Percentiles rank a stretch among this genome's conserved stretches.
Evolutionary conservation across 2,888 invertebrate genomes (phyloP).

Genomic region (Therioaphis trifolii): DNA sequence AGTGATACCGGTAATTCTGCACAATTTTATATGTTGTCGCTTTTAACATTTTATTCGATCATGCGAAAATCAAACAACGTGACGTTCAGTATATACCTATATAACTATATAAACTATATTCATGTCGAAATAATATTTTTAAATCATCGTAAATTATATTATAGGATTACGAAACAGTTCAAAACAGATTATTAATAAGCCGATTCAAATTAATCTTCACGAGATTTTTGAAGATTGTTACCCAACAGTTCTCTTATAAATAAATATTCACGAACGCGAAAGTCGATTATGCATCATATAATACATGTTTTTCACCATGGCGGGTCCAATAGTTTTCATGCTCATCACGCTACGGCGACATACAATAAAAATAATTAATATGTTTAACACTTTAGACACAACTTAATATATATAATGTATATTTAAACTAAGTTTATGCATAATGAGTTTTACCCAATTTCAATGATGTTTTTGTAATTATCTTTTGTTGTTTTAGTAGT

Average conservation of each 20-base stretch:
- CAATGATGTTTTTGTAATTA: constrained; percentile 34
- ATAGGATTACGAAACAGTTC: too few species aligned
- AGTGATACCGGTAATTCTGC: too few species aligned
- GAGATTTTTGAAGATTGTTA: background rate
- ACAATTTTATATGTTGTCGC: too few species aligned
- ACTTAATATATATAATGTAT: background rate
- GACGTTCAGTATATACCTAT: too few species aligned
- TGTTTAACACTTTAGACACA: background rate
- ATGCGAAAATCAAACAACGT: too few species aligned
- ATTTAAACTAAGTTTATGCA: too few species aligned
- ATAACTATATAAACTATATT: too few species aligned
- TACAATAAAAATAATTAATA: background rate
- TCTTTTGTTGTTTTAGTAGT: constrained; percentile 27
- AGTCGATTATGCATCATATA: constrained; percentile 22
- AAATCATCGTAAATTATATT: too few species aligned
- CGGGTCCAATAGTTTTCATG: background rate
- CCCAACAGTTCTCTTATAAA: background rate
- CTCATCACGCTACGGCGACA: constrained; percentile 2
- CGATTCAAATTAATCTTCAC: background rate
- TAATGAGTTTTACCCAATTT: constrained; percentile 55
- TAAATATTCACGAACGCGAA: background rate
- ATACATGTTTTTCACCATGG: background rate
- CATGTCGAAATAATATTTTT: too few species aligned
- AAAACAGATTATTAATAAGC: background rate
- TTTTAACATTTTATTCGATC: too few species aligned